phyloP scores from a whole-genome alignment of 1,140 invertebrate species.

The Heliconius melpomene region DNA sequence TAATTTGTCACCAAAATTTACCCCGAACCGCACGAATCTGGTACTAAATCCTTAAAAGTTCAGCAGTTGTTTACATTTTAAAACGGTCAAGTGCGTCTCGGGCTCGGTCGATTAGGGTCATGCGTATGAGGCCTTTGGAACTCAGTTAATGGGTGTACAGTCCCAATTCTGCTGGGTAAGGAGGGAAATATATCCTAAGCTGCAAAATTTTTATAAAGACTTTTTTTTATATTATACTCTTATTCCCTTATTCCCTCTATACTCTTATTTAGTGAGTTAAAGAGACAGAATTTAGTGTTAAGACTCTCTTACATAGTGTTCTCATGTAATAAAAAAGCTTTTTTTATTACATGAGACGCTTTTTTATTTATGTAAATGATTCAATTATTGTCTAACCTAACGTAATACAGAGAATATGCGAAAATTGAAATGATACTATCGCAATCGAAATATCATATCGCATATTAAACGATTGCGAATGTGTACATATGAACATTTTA shows the following conservation, averaged over 20 bases:
- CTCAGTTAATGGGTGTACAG: conserved; percentile 29
- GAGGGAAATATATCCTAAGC: neutral
- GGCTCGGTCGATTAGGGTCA: conserved; percentile 39
- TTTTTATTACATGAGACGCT: too few species aligned
- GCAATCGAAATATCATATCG: neutral
- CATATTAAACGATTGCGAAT: neutral
- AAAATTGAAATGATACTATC: neutral
- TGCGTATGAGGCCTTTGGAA: conserved; percentile 29
- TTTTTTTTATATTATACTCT: too few species aligned
- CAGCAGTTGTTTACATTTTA: conserved; percentile 37
- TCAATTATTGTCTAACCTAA: too few species aligned
- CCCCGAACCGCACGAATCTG: neutral
- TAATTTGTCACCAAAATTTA: conserved; percentile 9
- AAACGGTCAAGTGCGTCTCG: conserved; percentile 39
- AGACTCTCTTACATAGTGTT: too few species aligned
- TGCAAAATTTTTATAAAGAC: too few species aligned
- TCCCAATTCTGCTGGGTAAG: neutral
- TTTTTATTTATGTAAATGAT: too few species aligned
- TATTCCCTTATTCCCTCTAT: too few species aligned
- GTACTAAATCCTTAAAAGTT: conserved; percentile 17
- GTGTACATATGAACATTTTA: neutral
- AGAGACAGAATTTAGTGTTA: too few species aligned
- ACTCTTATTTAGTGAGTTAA: too few species aligned
- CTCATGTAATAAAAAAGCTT: too few species aligned
- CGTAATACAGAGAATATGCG: neutral